Percentiles rank a stretch among this genome's conserved stretches.
Evolutionary conservation across 2,797 vertebrate species (phyloP).

Genomic region (Falco peregrinus): DNA sequence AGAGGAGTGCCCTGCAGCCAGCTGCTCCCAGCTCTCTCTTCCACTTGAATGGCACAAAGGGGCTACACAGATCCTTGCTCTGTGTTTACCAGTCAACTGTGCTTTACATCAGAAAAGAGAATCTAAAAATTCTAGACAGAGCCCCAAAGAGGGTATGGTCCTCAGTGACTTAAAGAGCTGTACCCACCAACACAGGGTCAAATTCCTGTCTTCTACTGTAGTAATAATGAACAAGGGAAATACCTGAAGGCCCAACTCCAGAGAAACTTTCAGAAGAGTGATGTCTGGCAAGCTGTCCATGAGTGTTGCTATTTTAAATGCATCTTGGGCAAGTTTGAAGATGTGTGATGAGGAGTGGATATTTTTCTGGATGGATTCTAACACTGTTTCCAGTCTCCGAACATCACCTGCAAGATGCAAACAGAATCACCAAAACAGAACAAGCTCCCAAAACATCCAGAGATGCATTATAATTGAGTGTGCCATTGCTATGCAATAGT

Average conservation of each 20-base stretch:
- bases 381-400: conserved; percentile 89
- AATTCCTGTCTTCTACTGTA: not conserved
- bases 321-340: conserved; percentile 98
- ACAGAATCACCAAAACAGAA: conserved; percentile 25
- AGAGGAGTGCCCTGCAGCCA: not conserved
- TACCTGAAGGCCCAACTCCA: conserved; percentile 97
- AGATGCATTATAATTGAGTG: not conserved
- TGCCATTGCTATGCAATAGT: not conserved
- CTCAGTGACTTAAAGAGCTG: not conserved
- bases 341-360: conserved; percentile 95
- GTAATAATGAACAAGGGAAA: not conserved
- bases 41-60: not conserved
- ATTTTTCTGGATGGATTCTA: conserved; percentile 98
- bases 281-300: conserved; percentile 98
- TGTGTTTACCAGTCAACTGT: not conserved
- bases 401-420: conserved; percentile 85
- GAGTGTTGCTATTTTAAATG: conserved; percentile 97
- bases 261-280: conserved; percentile 95
- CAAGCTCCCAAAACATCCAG: conserved; percentile 15
- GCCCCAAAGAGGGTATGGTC: not conserved
- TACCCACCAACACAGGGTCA: not conserved
- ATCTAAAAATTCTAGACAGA: not conserved
- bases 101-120: not conserved
- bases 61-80: not conserved
- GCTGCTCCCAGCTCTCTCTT: not conserved